Base-by-base conservation (phyloP, 2,797 vertebrate species). In the Microctenopoma steveboyesi region DNA sequence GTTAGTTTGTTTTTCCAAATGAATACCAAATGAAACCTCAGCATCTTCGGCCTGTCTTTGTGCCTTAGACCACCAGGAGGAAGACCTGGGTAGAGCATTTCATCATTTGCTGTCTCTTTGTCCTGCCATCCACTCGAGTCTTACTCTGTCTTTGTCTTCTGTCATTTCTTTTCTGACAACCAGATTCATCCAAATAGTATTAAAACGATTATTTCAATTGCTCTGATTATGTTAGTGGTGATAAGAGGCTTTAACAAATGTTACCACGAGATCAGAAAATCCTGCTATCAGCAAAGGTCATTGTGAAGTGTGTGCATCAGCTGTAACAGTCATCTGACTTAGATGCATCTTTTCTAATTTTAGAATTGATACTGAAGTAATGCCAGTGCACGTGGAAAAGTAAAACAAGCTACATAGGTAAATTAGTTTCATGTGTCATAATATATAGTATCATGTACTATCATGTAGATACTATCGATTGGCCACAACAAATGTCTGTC, bases 71-170 rank as follows among this genome's bases (percentile, higher is more conserved):
- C 81, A 72, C 27, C 77, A 67, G 69, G 58, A 69, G 53, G 45
- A 69, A 58, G 61, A 69, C 83, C 45, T 61, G 28, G 40, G 55
- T 81, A 16, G 4, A 78, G 70, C 78, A 76, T 79, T 70, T 81
- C 67, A 72, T 66, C 68, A 79, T 67, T 76, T 33, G 64, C 70
- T 81, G 67, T 77, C 72, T 78, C 72, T 77, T 69, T 65, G 74
- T 88, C 81, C 49, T 30, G 18, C 70, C 58, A 56, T 82, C 69
- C 68, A 3, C 59, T 43, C 83, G 8, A 90, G 76, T 88, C 39
- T 33, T 81, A 47, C 80, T 90, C 79, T 81, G 55, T 83, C 83
- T 76, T 3, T 79, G 35, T 18, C 50, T 59, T 60, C 60, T 77
- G 10, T 76, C 54, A 16, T 18, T 69, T 43, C 69, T 45, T 66